Percentiles rank a stretch among this genome's conserved stretches.
Conservation (phyloP, 2,888 invertebrate species). For the Liposcelis brunnea region DNA sequence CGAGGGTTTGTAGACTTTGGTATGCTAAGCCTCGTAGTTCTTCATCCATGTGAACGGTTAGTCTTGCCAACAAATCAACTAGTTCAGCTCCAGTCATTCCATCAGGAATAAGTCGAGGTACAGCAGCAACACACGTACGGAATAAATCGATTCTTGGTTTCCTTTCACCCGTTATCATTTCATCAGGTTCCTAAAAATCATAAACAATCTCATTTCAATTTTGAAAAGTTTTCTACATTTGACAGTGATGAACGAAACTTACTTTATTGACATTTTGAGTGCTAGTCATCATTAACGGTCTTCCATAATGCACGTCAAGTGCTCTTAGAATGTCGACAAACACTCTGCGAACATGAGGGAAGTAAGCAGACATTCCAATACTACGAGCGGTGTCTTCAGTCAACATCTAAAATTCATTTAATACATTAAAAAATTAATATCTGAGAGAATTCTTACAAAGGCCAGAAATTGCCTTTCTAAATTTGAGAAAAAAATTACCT, state of each 20-base stretch:
- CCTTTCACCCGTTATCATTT: constrained; percentile 85
- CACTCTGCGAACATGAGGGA: constrained; percentile 86
- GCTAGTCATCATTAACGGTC: constrained; percentile 93
- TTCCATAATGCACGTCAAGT: constrained; percentile 86
- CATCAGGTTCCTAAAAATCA: constrained; percentile 49
- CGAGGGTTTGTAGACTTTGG: constrained; percentile 87
- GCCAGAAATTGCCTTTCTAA: neutral
- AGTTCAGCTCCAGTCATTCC: constrained; percentile 90
- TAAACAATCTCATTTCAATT: constrained; percentile 2
- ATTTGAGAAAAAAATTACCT: constrained; percentile 27
- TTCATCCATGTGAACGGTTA: constrained; percentile 97
- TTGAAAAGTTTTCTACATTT: neutral
- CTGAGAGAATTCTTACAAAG: neutral
- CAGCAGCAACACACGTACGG: constrained; percentile 94
- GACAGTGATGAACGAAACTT: constrained; percentile 1
- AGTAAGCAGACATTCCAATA: constrained; percentile 94
- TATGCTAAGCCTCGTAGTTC: constrained; percentile 85
- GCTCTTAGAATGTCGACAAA: constrained; percentile 91
- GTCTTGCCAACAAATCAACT: constrained; percentile 79
- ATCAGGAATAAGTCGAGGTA: constrained; percentile 92
- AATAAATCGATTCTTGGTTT: constrained; percentile 97
- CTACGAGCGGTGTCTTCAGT: constrained; percentile 92
- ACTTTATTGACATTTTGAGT: constrained; percentile 86
- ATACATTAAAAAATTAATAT: constrained; percentile 8
- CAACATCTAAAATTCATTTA: constrained; percentile 39